Evolutionary conservation across 2,113 vertebrate species (phyloP), one percentile per base, ranked within the genome.

Genomic region (Tachysurus vachellii): DNA sequence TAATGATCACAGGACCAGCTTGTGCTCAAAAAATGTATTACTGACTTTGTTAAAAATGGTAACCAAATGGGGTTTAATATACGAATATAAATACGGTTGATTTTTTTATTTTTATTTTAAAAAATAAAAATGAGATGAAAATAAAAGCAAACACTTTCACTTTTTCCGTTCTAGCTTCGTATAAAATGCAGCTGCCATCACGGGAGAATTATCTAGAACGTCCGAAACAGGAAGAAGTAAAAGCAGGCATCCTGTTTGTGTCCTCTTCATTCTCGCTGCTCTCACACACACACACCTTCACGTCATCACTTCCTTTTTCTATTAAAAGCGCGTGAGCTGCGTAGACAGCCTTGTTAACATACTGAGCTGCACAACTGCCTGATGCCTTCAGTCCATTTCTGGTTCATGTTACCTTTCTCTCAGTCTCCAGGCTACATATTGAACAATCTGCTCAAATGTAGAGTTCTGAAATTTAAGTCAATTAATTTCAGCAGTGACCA

Each of bases 161-260:
- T 54, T 68, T 77, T 66, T 64, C 16, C 11, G n/a, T 26, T 9
- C 28, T n/a, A 50, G 44, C 44, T 77, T 31, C 26, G 54, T 14
- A 75, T n/a, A 31, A 53, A 42, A 2, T 47, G 36, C 62, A 83
- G 8, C 21, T 79, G 76, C 80, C 91, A 92, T 91, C 84, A 91
- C 89, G 91, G 92, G 90, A 92, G 92, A 83, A 80, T 88, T 16
- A 89, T 92, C 93, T 91, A 89, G 92, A 92, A 93, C 92, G 84
- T 87, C 92, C 81, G 88, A 89, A 92, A 92, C 93, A 93, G 94
- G 94, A 95, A 94, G 93, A 91, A 90, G 88, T 91, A 92, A 91
- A 91, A 94, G 91, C 93, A 90, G 86, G 91, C 94, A 94, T 95
- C 95, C 94, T 95, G 95, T 95, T 95, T 95, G 93, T 83, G 90